phyloP scores from a whole-genome alignment of 2,113 vertebrate species.

The Microtus richardsoni region DNA sequence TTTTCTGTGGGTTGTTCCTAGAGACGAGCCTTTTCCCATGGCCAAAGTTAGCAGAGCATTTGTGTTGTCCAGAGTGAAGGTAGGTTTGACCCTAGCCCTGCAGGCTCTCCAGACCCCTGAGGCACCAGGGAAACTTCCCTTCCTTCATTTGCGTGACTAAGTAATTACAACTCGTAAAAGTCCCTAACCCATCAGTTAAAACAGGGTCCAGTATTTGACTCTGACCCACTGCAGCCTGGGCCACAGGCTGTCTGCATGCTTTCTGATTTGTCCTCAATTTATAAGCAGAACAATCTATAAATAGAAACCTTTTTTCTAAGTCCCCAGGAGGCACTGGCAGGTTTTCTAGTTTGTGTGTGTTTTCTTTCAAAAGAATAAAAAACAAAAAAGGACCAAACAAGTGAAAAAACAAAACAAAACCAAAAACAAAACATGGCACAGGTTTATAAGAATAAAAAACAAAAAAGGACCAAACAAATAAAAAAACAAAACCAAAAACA shows the following conservation, averaged over 20 bases:
- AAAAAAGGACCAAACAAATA: not conserved
- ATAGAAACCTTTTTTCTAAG: constrained; percentile 77
- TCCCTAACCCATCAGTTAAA: constrained; percentile 71
- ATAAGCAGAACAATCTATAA: constrained; percentile 77
- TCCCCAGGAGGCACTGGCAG: constrained; percentile 71
- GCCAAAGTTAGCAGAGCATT: not conserved
- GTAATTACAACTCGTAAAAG: constrained; percentile 69
- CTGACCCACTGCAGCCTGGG: not conserved
- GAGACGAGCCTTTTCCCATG: fast-evolving
- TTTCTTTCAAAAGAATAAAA: constrained; percentile 29
- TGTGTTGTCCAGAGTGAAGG: not conserved
- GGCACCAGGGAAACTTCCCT: not conserved
- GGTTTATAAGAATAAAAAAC: not conserved
- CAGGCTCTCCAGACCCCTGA: not conserved
- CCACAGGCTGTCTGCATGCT: constrained; percentile 56
- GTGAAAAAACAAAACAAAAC: not conserved
- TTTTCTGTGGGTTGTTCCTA: not conserved
- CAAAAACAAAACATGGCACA: not conserved
- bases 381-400: not conserved
- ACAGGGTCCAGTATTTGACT: constrained; percentile 47
- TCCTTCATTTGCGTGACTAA: constrained; percentile 64
- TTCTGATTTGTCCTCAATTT: constrained; percentile 77
- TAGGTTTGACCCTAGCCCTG: not conserved
- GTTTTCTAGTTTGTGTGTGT: constrained; percentile 63
- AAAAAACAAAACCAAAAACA: not conserved